Evolutionary conservation across 1,140 invertebrate genomes (phyloP).

Genomic region (Nasonia longicornis): DNA sequence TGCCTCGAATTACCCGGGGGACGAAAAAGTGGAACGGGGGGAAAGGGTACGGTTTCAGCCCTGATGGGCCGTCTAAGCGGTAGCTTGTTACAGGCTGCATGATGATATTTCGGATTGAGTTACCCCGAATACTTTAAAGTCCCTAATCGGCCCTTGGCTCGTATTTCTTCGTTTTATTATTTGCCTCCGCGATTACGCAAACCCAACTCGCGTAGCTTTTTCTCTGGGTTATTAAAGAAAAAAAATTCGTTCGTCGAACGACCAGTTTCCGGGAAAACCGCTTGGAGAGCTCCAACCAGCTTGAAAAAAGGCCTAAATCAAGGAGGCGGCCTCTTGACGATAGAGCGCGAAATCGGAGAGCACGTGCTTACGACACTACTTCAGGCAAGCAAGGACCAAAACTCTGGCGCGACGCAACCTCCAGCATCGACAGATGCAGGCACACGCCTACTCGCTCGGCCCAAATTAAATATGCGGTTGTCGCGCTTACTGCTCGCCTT

Average conservation of each 20-base stretch:
- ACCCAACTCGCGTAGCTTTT: no score
- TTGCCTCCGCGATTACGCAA: no score
- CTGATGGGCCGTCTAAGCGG: constrained; percentile 1
- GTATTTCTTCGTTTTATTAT: neutral
- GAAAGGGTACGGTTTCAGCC: constrained; percentile 34
- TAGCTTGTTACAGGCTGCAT: neutral
- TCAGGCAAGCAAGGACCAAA: constrained; percentile 49
- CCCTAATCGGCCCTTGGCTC: constrained; percentile 10
- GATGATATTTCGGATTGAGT: constrained; percentile 22
- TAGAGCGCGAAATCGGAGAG: constrained; percentile 58
- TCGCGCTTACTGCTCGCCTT: constrained; percentile 18
- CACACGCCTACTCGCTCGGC: constrained; percentile 56
- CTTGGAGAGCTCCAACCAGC: neutral
- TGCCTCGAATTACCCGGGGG: constrained; percentile 55
- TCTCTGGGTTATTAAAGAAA: no score
- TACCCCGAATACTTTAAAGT: constrained; percentile 26
- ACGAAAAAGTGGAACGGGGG: constrained; percentile 2
- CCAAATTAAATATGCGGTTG: constrained; percentile 58
- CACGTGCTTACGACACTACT: constrained; percentile 51
- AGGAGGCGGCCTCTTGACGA: constrained; percentile 35
- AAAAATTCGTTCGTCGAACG: no score
- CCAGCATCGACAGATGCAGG: constrained; percentile 58
- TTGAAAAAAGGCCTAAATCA: neutral
- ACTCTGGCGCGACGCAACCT: constrained; percentile 51
- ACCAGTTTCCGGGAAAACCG: neutral